Evolutionary conservation across 2,888 invertebrate genomes (phyloP), one percentile per base, ranked within the genome.

Genomic region (Drosophila recens): DNA sequence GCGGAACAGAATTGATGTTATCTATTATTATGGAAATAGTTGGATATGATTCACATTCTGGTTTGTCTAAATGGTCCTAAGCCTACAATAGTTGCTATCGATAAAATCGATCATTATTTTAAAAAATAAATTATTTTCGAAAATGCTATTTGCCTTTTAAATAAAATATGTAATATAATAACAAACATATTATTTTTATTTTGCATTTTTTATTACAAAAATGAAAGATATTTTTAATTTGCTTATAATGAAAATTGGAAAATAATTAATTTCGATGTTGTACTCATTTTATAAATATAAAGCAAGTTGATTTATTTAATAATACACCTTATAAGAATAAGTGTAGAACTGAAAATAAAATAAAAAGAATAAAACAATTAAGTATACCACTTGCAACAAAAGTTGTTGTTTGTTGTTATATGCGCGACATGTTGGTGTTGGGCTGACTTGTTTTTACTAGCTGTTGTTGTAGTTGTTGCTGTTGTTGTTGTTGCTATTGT

Each of bases 351-450:
- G 49, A 58, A 52, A 57, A 67, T 65, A 71, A 2, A 75, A 56
- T 23, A 6, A 49, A 38, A 9, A 15, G 17, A 30, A 45, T 54
- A 70, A 51, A 57, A 40, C 45, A 67, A 79, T 80, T 76, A 83
- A 83, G 72, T 75, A 79, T 69, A 75, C 61, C 75, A 78, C 65
- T 78, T 73, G 78, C 72, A 80, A 66, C 72, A 68, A 70, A 68
- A 65, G 59, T 62, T 70, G 63, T 52, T 61, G 61, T 49, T 65
- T 62, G 53, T 65, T 64, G 49, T 61, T 66, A 67, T 54, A 70
- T 63, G 75, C 63, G 63, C 62, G 56, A 82, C 72, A 80, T 70
- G 71, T 80, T 83, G 78, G 67, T 71, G 78, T 83, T 80, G 69
- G 52, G 43, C 66, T 51, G 56, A 65, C 74, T 74, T 74, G 74